Evolutionary conservation across 2,113 vertebrate genomes (phyloP).

Genomic region (Engraulis encrasicolus): DNA sequence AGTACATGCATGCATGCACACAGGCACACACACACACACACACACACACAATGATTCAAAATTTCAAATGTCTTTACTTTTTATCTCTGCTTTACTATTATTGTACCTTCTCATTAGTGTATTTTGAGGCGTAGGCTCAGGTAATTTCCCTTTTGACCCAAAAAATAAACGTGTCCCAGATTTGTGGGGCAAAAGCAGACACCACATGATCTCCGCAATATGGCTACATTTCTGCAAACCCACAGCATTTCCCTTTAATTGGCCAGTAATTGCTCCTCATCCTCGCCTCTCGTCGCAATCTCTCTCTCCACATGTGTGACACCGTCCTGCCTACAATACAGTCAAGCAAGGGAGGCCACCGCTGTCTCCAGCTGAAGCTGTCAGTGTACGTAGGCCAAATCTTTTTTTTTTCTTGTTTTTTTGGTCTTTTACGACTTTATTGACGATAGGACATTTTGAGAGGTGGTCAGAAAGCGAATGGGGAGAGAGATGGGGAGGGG

Average conservation of each 20-base stretch:
- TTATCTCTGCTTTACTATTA: not conserved
- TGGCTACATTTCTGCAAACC: conserved; percentile 5
- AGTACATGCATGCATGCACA: too few relatives aligned
- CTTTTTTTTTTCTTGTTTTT: too few relatives aligned
- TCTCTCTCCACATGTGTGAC: not conserved
- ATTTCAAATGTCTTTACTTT: too few relatives aligned
- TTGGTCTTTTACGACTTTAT: too few relatives aligned
- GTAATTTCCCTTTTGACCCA: not conserved
- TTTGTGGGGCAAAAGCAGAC: not conserved
- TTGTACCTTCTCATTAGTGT: not conserved
- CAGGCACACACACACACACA: too few relatives aligned
- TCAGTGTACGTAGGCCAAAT: too few relatives aligned
- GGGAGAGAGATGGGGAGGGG: too few relatives aligned
- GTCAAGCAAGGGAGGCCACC: not conserved
- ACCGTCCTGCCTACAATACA: not conserved
- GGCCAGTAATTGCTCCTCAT: not conserved
- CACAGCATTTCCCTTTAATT: not conserved
- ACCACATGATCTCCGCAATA: not conserved
- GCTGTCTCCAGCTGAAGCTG: not conserved
- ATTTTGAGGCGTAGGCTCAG: not conserved
- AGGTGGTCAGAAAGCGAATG: too few relatives aligned
- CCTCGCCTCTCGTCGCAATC: not conserved
- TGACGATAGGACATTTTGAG: too few relatives aligned
- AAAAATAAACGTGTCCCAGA: not conserved
- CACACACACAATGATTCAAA: too few relatives aligned